These are phyloP conservation scores for Clupea harengus DNA, from an alignment of 2,113 vertebrate genomes.

Conservation along the genomic window DNA sequence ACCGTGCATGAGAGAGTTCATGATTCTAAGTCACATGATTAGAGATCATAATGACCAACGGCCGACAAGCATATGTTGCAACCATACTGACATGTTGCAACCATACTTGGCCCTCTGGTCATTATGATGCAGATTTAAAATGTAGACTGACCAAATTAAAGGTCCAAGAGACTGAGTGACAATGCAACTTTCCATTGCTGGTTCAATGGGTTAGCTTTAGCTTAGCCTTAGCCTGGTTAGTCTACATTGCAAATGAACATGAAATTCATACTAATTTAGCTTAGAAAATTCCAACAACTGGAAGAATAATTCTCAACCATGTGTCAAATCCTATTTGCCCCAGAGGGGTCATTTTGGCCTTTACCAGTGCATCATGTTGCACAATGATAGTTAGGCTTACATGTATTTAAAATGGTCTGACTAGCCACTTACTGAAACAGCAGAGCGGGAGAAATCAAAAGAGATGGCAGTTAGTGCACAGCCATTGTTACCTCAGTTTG, in stretches of 20 bases:
- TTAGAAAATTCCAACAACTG: too few relatives aligned
- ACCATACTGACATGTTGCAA: not conserved
- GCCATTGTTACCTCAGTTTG: slow-evolving; percentile 68
- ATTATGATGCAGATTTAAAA: not conserved
- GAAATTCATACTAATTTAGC: not conserved
- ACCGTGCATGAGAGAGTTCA: slow-evolving; percentile 17
- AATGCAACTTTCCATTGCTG: not conserved
- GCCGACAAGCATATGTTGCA: not conserved
- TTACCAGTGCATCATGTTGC: not conserved
- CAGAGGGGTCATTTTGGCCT: not conserved
- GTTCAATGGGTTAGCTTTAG: not conserved
- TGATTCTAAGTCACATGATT: not conserved
- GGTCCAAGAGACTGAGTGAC: not conserved
- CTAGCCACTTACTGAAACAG: slow-evolving; percentile 16
- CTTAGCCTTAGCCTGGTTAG: not conserved
- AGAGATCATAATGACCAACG: not conserved
- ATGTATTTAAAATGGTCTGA: not conserved
- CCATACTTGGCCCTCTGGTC: not conserved
- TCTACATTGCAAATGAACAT: not conserved
- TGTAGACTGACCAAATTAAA: not conserved
- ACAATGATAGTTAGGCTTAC: not conserved
- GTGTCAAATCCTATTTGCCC: not conserved
- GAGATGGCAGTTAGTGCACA: slow-evolving; percentile 22
- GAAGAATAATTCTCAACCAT: not conserved
- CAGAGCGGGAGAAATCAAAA: slow-evolving; percentile 25